Base-by-base conservation (phyloP, 2,113 vertebrate species). In the Anolis sagrei region DNA sequence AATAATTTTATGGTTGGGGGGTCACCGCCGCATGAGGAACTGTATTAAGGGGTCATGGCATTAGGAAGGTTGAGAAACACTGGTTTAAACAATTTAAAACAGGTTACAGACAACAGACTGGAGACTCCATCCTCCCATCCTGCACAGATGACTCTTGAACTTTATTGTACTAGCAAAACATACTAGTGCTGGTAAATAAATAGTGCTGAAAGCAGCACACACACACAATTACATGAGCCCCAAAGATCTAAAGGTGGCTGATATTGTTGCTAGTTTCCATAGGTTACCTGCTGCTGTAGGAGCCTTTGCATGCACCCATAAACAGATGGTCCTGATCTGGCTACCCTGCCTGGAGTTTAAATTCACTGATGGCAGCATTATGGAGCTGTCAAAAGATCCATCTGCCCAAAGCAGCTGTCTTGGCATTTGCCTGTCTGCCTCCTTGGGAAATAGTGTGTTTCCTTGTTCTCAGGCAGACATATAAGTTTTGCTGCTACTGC, bases 361-460 rank as follows among this genome's bases (percentile, higher is more conserved):
- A 82, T 74, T 88, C 84, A 84, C 88, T 88, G 87, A 89, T 86
- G 72, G 62, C 87, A 44, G 90, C 76, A 73, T 32, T 85, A 89
- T 81, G 87, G 72, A 90, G 87, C 94, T 93, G 90, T 93, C 94
- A 88, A 79, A 92, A 93, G 91, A 83, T 93, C 95, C 88, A 81
- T 92, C 91, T 95, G 94, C 90, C 92, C 88, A 69, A 7, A 84
- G 91, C 95, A 95, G 93, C 94, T 95, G 93, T 86, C 93, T 91
- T 89, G 89, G 92, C 92, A 90, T 83, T 93, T 93, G 4, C 77
- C 14, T 77, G 62, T 29, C 90, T 62, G 34, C 36, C 34, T 75
- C 29, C 91, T 85, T 88, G 89, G 86, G 91, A 93, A 62, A 92
- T 74, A 91, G 86, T 73, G 72, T 11, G n/a, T 79, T 79, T 58